Evolutionary conservation across 2,113 vertebrate genomes (phyloP), one percentile per base, ranked within the genome.

Genomic region (rat (Rattus norvegicus)): DNA sequence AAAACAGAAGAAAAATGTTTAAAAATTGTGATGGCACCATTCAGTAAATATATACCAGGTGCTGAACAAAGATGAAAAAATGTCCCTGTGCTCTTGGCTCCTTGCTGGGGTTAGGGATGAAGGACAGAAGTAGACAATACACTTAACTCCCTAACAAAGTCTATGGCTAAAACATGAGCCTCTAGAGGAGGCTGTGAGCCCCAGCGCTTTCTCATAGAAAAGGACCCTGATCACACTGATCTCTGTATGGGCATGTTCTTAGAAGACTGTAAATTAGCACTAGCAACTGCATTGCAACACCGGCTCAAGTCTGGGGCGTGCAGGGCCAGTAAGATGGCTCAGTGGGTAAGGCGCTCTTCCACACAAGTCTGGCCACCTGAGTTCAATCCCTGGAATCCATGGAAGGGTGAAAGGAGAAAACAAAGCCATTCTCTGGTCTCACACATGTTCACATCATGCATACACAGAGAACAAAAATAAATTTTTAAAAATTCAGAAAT

Each of bases 21-120:
- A 88, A 95, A 93, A 94, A 90, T 75, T 9, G 36, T 94, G 52
- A 93, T 33, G 49, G 3, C 6, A 61, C 36, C 76, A 91, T 88
- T 92, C 10, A 97, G 85, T 93, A 77, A 95, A 90, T 87, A 43
- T 43, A 56, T 26, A 67, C 13, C 43, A 97, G 85, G 70, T 75
- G 90, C 12, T 65, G 28, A 81, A 54, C 33, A 92, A 91, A 90
- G 39, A 91, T 87, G 43, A 65, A 49, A 91, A 30, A 28, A 6
- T 13, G 43, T 22, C 61, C 61, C 9, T 47, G n/a, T 56, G 14
- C 16, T 91, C 14, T 77, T 28, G 47, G 83, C 69, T 43, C 43
- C 43, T 43, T 43, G 26, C n/a, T 22, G 14, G 10, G 6, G 69
- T 67, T 87, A 76, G 39, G 47, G n/a, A 92, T 9, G 26, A 93